These are phyloP conservation scores for Phrynocephalus forsythii DNA, from an alignment of 2,797 vertebrate species.

Conservation along the genomic window DNA sequence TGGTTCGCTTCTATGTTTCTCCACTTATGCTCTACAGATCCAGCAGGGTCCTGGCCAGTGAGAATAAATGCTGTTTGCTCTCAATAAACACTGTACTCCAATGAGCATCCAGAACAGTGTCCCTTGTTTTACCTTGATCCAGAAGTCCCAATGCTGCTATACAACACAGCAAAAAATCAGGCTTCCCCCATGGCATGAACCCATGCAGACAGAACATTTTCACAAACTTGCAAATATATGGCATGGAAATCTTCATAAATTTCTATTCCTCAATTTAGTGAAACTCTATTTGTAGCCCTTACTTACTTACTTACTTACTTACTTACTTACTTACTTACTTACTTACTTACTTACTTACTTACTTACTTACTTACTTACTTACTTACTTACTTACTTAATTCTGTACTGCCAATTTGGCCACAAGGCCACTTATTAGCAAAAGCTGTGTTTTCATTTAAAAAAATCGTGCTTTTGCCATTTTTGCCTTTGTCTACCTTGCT, in stretches of 20 bases:
- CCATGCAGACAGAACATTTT: background rate
- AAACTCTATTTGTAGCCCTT: background rate
- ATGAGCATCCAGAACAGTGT: background rate
- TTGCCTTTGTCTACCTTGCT: constrained; percentile 1
- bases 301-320: no score
- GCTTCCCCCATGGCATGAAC: background rate
- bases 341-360: no score
- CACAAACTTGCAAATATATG: background rate
- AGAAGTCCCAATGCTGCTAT: background rate
- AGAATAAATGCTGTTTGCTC: no score
- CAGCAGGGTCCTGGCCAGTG: no score
- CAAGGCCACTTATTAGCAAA: background rate
- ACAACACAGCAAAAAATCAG: background rate
- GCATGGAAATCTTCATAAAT: background rate
- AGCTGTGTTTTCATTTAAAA: background rate
- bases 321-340: no score
- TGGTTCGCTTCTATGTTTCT: no score
- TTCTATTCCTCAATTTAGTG: constrained; percentile 2
- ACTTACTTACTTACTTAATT: no score
- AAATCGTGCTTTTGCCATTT: background rate
- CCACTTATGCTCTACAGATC: no score
- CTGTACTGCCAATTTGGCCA: no score
- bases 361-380: no score
- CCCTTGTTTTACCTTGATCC: background rate
- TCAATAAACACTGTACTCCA: background rate